These are phyloP conservation scores for Meteorus sp. DNA, from an alignment of 1,140 invertebrate species.

Conservation along the genomic window DNA sequence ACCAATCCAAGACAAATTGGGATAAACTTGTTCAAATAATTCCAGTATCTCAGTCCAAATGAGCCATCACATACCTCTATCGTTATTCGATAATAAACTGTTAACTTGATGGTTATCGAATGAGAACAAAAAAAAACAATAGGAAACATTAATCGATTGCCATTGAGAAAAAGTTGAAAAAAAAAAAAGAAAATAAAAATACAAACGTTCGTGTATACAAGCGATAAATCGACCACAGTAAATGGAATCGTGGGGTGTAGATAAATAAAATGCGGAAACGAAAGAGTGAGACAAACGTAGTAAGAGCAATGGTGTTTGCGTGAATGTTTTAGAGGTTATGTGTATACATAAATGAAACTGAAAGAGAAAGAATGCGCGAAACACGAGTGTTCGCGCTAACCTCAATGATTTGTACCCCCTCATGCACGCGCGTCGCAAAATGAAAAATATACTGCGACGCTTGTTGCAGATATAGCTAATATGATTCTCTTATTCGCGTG, in stretches of 20 bases:
- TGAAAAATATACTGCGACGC: constrained; percentile 24
- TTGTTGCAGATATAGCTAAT: constrained; percentile 20
- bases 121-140: no score
- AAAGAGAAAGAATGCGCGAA: not conserved
- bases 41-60: no score
- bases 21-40: no score
- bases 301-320: not conserved
- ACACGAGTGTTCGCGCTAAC: constrained; percentile 7
- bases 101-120: no score
- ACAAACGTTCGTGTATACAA: constrained; percentile 2
- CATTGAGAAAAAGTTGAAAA: constrained; percentile 4
- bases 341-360: not conserved
- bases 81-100: no score
- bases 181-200: not conserved
- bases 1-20: no score
- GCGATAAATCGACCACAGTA: constrained; percentile 13
- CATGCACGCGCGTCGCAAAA: constrained; percentile 13
- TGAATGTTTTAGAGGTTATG: not conserved
- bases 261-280: not conserved
- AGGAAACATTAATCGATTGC: no score
- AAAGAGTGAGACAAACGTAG: not conserved
- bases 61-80: no score
- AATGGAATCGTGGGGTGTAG: not conserved
- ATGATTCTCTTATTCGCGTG: constrained; percentile 20
- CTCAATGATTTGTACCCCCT: constrained; percentile 19